These are phyloP conservation scores for Poecilia wingei DNA, from an alignment of 2,797 vertebrate genomes.

Conservation along the genomic window DNA sequence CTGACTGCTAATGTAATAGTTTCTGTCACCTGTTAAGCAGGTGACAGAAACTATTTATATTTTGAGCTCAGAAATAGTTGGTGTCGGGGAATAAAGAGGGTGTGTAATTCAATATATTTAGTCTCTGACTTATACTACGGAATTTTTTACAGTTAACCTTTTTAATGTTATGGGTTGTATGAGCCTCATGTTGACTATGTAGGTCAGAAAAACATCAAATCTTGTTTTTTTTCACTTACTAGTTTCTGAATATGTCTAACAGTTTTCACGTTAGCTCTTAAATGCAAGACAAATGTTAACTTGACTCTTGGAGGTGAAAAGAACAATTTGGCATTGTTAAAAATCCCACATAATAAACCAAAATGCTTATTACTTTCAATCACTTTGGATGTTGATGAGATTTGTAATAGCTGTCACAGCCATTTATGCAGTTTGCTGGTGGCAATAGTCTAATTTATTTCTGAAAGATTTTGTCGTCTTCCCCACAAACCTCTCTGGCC, in stretches of 20 bases:
- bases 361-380: constrained; percentile 6
- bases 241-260: neutral
- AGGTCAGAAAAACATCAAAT: constrained; percentile 58
- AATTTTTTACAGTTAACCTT: constrained; percentile 50
- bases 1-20: neutral
- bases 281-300: neutral
- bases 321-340: neutral
- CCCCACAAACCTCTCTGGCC: constrained; percentile 18
- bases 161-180: constrained; percentile 52
- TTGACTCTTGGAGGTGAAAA: neutral
- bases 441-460: constrained; percentile 32
- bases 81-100: neutral
- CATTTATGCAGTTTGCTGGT: constrained; percentile 29
- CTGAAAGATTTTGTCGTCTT: constrained; percentile 28
- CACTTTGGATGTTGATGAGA: constrained; percentile 36
- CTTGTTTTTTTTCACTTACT: constrained; percentile 39
- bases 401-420: constrained; percentile 36
- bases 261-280: neutral
- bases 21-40: neutral
- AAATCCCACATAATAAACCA: constrained; percentile 18
- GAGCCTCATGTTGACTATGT: constrained; percentile 56
- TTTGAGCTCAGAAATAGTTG: neutral
- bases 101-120: constrained; percentile 37
- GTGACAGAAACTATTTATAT: too few relatives aligned
- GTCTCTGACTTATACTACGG: constrained; percentile 31